Conservation (phyloP, 2,888 invertebrate genomes). For the Callyntrura sp. region DNA sequence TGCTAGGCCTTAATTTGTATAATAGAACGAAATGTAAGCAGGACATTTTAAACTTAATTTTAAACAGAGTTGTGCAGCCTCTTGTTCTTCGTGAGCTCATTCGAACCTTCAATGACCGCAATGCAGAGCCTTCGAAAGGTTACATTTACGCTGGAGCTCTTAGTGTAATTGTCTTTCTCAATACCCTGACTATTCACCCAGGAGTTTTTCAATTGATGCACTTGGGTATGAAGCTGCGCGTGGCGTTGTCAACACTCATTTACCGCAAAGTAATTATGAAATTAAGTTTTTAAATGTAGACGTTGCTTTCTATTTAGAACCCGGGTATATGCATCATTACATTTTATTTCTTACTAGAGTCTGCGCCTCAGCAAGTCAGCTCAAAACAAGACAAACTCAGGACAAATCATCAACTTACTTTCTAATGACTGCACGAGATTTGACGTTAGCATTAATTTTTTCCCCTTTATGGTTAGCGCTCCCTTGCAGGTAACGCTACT, state of each 20-base stretch:
- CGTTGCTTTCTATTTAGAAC: not conserved
- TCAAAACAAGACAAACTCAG: slow-evolving; percentile 61
- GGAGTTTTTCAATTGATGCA: slow-evolving; percentile 63
- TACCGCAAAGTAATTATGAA: slow-evolving; percentile 71
- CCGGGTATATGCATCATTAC: too few relatives aligned
- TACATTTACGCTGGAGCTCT: slow-evolving; percentile 62
- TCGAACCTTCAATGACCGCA: slow-evolving; percentile 64
- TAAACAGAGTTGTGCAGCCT: slow-evolving; percentile 59
- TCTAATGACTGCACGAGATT: slow-evolving; percentile 55
- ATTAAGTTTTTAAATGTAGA: not conserved
- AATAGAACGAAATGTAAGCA: not conserved
- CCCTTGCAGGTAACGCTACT: slow-evolving; percentile 31
- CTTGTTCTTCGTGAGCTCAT: slow-evolving; percentile 70
- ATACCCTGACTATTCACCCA: slow-evolving; percentile 69
- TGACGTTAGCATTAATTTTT: slow-evolving; percentile 26
- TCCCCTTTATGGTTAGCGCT: slow-evolving; percentile 47
- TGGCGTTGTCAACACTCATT: slow-evolving; percentile 68
- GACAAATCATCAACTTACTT: slow-evolving; percentile 61
- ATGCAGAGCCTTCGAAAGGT: slow-evolving; percentile 19
- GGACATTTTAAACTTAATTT: not conserved
- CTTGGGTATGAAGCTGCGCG: slow-evolving; percentile 69
- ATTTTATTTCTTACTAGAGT: too few relatives aligned
- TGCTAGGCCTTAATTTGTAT: too few relatives aligned
- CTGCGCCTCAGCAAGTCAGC: slow-evolving; percentile 67
- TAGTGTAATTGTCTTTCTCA: slow-evolving; percentile 49